These are phyloP conservation scores for Hylaea fasciaria DNA, from an alignment of 2,888 invertebrate genomes.

Conservation along the genomic window DNA sequence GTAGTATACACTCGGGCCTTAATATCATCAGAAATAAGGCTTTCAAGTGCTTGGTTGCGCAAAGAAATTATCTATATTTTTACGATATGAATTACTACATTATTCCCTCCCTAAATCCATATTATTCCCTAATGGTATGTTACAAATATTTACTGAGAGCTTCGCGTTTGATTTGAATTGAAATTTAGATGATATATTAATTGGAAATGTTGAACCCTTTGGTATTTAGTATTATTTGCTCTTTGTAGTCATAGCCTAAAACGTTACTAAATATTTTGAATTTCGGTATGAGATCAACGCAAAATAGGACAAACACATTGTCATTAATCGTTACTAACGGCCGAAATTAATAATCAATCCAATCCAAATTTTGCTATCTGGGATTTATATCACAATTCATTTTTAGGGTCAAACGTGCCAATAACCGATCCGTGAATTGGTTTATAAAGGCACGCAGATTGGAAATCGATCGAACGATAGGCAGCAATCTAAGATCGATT, in stretches of 20 bases:
- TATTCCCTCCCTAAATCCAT: constrained; percentile 1
- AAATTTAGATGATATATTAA: constrained; percentile 2
- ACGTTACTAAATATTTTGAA: neutral
- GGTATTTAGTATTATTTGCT: no score
- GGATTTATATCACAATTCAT: no score
- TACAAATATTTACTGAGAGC: constrained; percentile 15
- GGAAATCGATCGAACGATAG: no score
- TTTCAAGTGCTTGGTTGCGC: constrained; percentile 14
- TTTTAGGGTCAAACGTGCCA: no score
- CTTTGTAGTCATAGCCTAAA: no score
- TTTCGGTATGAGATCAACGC: neutral
- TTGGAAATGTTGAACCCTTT: neutral
- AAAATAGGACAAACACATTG: neutral
- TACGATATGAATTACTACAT: neutral
- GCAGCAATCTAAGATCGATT: no score
- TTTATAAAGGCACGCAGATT: no score
- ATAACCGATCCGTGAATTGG: no score
- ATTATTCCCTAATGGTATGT: constrained; percentile 6
- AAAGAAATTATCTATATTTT: constrained; percentile 11
- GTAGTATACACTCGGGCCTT: constrained; percentile 5
- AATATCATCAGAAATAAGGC: constrained; percentile 19
- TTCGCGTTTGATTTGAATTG: constrained; percentile 7
- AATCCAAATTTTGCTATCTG: no score
- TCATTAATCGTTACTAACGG: no score
- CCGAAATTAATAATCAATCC: no score